phyloP scores from a whole-genome alignment of 2,888 invertebrate genomes.

The Mimachlamys varia region DNA sequence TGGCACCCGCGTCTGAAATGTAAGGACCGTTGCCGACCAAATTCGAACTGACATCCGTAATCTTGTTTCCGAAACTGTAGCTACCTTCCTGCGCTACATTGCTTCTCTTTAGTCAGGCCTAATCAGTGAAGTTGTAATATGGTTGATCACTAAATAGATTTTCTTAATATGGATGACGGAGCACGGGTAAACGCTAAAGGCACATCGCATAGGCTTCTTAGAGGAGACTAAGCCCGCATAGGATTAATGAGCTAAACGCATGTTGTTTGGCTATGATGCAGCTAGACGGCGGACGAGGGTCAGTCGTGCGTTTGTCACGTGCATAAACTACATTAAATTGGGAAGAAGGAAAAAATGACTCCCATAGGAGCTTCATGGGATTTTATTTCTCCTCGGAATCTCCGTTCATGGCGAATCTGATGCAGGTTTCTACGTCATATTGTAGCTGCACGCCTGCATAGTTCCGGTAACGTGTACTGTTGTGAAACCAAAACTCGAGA shows the following conservation, averaged over 20 bases:
- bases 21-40: too few species aligned
- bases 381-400: not conserved
- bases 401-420: not conserved
- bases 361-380: not conserved
- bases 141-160: not conserved
- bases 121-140: too few species aligned
- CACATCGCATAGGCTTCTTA: not conserved
- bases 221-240: not conserved
- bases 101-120: too few species aligned
- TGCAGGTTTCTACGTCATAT: not conserved
- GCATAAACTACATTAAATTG: not conserved
- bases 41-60: too few species aligned
- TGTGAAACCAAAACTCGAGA: not conserved
- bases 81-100: too few species aligned
- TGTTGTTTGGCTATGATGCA: not conserved
- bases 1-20: too few species aligned
- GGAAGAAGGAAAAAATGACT: not conserved
- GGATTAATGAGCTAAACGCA: not conserved
- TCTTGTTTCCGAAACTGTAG: too few species aligned
- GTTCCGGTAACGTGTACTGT: not conserved
- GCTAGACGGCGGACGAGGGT: not conserved
- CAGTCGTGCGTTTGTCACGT: not conserved
- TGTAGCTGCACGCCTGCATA: not conserved
- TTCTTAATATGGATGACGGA: not conserved
- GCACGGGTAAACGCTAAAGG: not conserved